phyloP scores from a whole-genome alignment of 2,888 invertebrate species.

The Panzeria rudis region DNA sequence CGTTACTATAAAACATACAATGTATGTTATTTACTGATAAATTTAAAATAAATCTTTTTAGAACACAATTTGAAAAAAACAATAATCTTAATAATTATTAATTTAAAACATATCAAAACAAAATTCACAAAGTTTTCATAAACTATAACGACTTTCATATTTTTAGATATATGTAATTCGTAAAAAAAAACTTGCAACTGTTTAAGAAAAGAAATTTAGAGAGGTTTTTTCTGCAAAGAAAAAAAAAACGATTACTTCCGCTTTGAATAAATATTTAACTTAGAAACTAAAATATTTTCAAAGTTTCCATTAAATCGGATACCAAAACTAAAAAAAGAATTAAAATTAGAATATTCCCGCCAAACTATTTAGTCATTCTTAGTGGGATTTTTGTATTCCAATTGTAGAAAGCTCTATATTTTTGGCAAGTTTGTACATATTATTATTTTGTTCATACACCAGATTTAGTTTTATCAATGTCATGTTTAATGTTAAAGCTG shows the following conservation, averaged over 20 bases:
- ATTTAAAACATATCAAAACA: neutral
- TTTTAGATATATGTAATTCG: neutral
- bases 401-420: neutral
- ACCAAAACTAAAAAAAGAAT: neutral
- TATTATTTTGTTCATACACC: conserved; percentile 7
- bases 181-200: no score
- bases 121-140: neutral
- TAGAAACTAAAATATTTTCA: neutral
- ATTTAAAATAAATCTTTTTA: neutral
- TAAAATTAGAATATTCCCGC: neutral
- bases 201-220: conserved; percentile 1
- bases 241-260: conserved; percentile 10
- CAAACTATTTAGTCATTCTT: neutral
- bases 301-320: neutral
- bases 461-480: conserved; percentile 29
- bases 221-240: neutral
- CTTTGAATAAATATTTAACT: neutral
- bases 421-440: conserved; percentile 23
- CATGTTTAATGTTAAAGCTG: conserved; percentile 62
- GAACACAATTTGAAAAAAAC: neutral
- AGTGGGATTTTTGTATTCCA: neutral
- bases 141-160: neutral
- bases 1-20: neutral
- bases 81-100: neutral
- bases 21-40: conserved; percentile 9